Percentiles rank a stretch among this genome's conserved stretches.
phyloP scores from a whole-genome alignment of 2,888 invertebrate species.

The Sphinx pinastri region DNA sequence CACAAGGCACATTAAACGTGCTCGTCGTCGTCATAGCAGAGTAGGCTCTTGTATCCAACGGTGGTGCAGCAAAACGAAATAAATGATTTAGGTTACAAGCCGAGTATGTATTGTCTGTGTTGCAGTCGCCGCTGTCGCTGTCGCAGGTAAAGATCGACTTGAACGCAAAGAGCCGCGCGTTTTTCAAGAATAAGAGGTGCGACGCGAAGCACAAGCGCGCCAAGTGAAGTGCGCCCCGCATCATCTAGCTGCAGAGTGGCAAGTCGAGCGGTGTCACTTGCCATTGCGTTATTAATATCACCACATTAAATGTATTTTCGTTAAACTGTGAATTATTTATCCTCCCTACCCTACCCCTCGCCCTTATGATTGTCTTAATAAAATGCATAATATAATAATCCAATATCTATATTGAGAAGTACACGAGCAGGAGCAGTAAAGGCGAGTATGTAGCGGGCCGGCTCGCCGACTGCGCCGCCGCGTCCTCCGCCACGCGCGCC shows the following conservation, averaged over 20 bases:
- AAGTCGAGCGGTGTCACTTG: conserved; percentile 2
- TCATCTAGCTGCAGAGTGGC: background rate
- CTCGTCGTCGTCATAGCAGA: too few relatives aligned
- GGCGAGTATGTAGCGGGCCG: background rate
- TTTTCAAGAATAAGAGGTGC: conserved; percentile 42
- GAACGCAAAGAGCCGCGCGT: conserved; percentile 35
- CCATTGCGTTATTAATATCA: background rate
- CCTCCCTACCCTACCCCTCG: too few relatives aligned
- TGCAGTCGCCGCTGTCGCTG: conserved; percentile 34
- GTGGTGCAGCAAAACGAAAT: background rate
- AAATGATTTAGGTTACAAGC: too few relatives aligned
- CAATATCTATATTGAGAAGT: conserved; percentile 1
- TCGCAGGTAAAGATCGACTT: conserved; percentile 41
- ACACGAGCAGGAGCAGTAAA: conserved; percentile 21
- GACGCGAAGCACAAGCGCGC: conserved; percentile 35
- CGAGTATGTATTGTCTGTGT: background rate
- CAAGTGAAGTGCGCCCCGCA: conserved; percentile 28
- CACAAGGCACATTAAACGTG: background rate
- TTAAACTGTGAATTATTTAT: too few relatives aligned
- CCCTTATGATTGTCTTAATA: background rate
- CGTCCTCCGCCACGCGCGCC: background rate
- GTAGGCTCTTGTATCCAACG: background rate
- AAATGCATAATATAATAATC: background rate
- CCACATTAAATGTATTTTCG: background rate
- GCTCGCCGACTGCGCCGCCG: conserved; percentile 2